Evolutionary conservation across 2,888 invertebrate genomes (phyloP).

Genomic region (Brachypterus glaber): DNA sequence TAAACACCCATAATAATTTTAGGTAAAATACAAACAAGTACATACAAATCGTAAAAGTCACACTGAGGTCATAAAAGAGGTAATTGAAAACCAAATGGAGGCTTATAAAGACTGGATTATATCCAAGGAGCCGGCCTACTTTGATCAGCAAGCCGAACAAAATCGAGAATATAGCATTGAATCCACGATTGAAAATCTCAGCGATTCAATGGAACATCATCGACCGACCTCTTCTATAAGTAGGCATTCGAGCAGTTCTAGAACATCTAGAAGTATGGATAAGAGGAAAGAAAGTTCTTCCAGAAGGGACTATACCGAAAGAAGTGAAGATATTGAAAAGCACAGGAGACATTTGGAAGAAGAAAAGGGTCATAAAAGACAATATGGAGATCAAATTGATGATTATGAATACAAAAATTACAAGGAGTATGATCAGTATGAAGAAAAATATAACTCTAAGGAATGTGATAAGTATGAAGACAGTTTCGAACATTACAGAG

Average conservation of each 20-base stretch:
- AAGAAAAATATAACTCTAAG: too few species aligned
- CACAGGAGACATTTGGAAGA: too few species aligned
- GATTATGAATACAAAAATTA: conserved; percentile 4
- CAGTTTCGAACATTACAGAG: too few species aligned
- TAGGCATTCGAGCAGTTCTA: background rate
- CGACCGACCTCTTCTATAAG: background rate
- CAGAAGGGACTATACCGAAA: too few species aligned
- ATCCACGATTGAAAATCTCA: background rate
- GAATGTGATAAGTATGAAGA: too few species aligned
- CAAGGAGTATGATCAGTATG: too few species aligned
- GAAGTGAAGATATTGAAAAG: too few species aligned
- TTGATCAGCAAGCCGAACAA: background rate
- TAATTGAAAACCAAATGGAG: conserved; percentile 49
- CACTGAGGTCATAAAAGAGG: conserved; percentile 49
- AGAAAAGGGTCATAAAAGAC: too few species aligned
- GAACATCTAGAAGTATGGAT: too few species aligned
- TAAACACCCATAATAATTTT: too few species aligned
- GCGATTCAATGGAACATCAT: background rate
- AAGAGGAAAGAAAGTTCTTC: too few species aligned
- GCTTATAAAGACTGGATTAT: conserved; percentile 32
- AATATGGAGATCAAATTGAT: conserved; percentile 5
- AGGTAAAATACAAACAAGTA: conserved; percentile 47
- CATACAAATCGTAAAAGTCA: conserved; percentile 48
- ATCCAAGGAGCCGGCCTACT: background rate
- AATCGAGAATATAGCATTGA: too few species aligned